Conservation (phyloP, 2,888 invertebrate genomes). For the Ophonus ardosiacus region DNA sequence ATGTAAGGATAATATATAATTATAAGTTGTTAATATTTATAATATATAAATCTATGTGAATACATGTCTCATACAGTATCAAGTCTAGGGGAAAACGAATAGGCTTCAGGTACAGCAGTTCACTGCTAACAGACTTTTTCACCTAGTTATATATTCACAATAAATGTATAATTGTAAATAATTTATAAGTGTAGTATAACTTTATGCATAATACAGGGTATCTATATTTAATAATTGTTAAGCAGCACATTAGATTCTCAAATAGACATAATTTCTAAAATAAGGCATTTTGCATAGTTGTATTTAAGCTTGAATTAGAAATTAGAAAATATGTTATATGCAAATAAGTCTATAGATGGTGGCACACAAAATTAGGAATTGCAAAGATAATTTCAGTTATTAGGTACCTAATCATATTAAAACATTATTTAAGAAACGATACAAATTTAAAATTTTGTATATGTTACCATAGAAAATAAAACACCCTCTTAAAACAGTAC, state of each 20-base stretch:
- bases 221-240: constrained; percentile 4
- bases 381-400: too few species aligned
- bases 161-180: constrained; percentile 44
- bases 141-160: constrained; percentile 52
- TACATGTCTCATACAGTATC: constrained; percentile 47
- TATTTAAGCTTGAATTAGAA: not conserved
- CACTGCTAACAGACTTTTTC: constrained; percentile 52
- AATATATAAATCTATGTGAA: constrained; percentile 20
- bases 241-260: not conserved
- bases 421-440: too few species aligned
- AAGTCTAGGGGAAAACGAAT: constrained; percentile 62
- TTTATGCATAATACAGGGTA: constrained; percentile 15
- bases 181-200: not conserved
- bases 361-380: not conserved
- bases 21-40: not conserved
- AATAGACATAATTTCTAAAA: not conserved
- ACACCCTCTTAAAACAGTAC: too few species aligned
- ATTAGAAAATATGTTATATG: not conserved
- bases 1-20: not conserved
- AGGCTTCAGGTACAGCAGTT: constrained; percentile 55
- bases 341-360: not conserved
- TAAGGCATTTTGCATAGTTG: not conserved
- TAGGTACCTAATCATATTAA: too few species aligned
- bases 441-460: too few species aligned
- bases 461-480: too few species aligned